Base-by-base conservation (phyloP, 2,888 invertebrate species). In the Acrobasis suavella region DNA sequence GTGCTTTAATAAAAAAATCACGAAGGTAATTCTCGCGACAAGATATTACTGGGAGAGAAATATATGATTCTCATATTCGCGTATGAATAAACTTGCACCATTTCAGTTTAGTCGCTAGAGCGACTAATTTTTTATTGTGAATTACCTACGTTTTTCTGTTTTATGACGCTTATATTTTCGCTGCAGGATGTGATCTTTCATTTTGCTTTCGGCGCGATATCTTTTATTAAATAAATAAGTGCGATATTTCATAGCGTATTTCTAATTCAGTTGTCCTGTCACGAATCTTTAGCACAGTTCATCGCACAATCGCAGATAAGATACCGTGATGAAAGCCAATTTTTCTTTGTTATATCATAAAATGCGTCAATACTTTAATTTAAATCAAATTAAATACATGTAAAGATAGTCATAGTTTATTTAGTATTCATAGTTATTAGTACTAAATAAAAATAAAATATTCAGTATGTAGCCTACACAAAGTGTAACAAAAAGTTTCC, bases 21-120 rank as follows among this genome's bases (percentile, higher is more conserved):
- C 83, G 85, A 85, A 89, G 89, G 91, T 91, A 89, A 90, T 88
- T 89, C 86, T 75, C 81, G 82, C 82, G 83, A 88, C 87, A 89
- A 88, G 83, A 91, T 91, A 91, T 89, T 86, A 84, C 89, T 67
- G 75, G 81, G 81, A 78, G 80, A 83, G 82, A 85, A 86, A 88
- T 88, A 84, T 87, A 83, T 78, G 81, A 76, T 75, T 80, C 81
- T 82, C 82, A 81, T 83, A 82, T 81, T 81, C 82, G 76, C 82
- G 77, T 83, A 83, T 84, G 84, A 85, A 85, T 85, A 84, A 84
- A 78, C 72, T 81, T 71, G 72, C 72, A 75, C 76, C 82, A 81
- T 82, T 86, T 86, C 82, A 81, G 82, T 78, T 74, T 80, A 76
- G 80, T 76, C 75, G 74, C 78, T 80, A 81, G 75, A 32, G 14